These are phyloP conservation scores for Corynorhinus townsendii DNA, from an alignment of 2,113 vertebrate genomes.

Conservation along the genomic window DNA sequence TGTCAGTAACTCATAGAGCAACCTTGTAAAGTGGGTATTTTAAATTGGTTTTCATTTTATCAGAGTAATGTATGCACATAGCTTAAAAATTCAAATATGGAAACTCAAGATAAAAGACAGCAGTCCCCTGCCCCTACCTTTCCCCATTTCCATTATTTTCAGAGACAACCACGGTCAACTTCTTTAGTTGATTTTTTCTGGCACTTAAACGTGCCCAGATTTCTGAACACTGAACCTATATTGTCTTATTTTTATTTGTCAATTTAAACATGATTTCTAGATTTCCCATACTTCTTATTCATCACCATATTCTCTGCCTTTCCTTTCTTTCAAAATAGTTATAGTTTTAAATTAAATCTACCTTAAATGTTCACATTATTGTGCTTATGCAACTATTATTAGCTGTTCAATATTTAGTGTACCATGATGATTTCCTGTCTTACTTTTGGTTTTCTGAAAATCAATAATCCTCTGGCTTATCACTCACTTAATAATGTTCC, in stretches of 20 bases:
- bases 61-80: not conserved
- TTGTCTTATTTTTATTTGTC: not conserved
- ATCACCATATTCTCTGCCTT: not conserved
- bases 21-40: not conserved
- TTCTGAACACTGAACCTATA: not conserved
- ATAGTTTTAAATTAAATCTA: not conserved
- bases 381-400: not conserved
- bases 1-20: too few relatives aligned
- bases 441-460: not conserved
- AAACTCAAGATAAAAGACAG: not conserved
- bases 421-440: not conserved
- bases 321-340: not conserved
- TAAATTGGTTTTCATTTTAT: not conserved
- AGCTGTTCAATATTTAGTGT: not conserved
- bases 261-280: not conserved
- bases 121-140: not conserved
- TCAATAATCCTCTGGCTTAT: not conserved
- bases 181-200: not conserved
- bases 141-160: not conserved
- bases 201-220: not conserved
- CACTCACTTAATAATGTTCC: not conserved
- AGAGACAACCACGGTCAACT: not conserved
- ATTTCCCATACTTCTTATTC: not conserved
- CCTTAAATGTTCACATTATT: not conserved
- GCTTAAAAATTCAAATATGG: not conserved